Base-by-base conservation (phyloP, 2,888 invertebrate genomes). In the Pogonocherus hispidulus region DNA sequence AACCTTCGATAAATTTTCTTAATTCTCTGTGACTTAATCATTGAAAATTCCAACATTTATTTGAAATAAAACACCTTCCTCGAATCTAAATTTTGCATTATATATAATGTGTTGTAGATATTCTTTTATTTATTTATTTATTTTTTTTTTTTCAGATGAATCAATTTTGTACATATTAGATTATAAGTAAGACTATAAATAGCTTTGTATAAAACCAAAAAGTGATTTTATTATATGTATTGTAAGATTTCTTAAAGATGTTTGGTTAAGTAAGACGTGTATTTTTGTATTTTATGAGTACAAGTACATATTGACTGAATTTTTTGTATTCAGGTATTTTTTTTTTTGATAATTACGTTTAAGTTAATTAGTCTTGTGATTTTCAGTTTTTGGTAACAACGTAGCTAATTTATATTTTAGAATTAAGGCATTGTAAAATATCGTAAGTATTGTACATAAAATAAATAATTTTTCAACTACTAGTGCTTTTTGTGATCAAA, bases 401-500 rank as follows among this genome's bases (percentile, higher is more conserved):
- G 46, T 70, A 72, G 62, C 51, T 69, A 64, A 72, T 70, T 70
- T 71, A 73, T 71, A 71, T 66, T 52, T 51, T 71, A 70, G 74
- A 44, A 47, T 69, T 23, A 67, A 70, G 68, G 70, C 56, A 67
- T 57, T 74, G 74, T 74, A 74, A 74, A 70, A 72, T 76, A 76
- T 74, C 67, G 5, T 65, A 64, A 55, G 60, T 66, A 62, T 23
- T 62, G 76, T 76, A 76, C 69, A 76, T 76, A 76, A 76, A 75
- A 74, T 72, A 73, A 73, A 72, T 76, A 75, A 74, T 76, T 76
- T 76, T 76, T 64, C 75, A 74, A 71, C 49, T 49, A 46, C 27
- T 27, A 27, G 27, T 11, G 22, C 4, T 9, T 63, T 51, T 67
- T 5, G 4, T 63, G 47, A 27, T 22, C n/a, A n/a, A n/a, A n/a